These are phyloP conservation scores for Sebastes ruberrimus DNA, from an alignment of 2,797 vertebrate genomes.

Conservation along the genomic window DNA sequence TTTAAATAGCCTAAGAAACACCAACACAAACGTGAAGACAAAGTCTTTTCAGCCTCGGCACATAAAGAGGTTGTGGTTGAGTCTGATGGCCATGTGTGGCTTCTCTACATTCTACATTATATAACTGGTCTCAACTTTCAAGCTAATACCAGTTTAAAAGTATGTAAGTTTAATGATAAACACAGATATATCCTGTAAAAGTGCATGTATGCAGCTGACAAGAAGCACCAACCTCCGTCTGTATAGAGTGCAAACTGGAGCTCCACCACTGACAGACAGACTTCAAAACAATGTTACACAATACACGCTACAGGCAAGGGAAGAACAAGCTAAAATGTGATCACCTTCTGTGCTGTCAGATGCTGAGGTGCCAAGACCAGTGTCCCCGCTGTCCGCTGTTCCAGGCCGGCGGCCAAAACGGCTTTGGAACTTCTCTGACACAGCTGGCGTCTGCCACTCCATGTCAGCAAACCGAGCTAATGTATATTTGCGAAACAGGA, in stretches of 20 bases:
- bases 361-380: slow-evolving; percentile 85
- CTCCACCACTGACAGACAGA: neutral
- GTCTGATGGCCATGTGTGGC: neutral
- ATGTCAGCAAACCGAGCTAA: slow-evolving; percentile 79
- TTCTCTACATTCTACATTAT: neutral
- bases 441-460: slow-evolving; percentile 90
- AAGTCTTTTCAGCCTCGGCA: slow-evolving; percentile 8
- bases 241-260: neutral
- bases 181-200: neutral
- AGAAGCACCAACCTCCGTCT: neutral
- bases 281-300: slow-evolving; percentile 40
- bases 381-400: slow-evolving; percentile 83
- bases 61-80: neutral
- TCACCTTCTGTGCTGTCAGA: slow-evolving; percentile 92
- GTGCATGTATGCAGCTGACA: neutral
- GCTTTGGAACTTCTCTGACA: slow-evolving; percentile 88
- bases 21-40: slow-evolving; percentile 23
- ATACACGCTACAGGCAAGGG: slow-evolving; percentile 13
- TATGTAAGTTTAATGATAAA: neutral
- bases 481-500: slow-evolving; percentile 36
- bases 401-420: slow-evolving; percentile 83
- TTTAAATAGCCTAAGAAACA: slow-evolving; percentile 60
- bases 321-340: slow-evolving; percentile 39
- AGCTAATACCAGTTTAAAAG: neutral
- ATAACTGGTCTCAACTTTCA: neutral